Base-by-base conservation (phyloP, 2,888 invertebrate species). In the Acrocera orbiculus region DNA sequence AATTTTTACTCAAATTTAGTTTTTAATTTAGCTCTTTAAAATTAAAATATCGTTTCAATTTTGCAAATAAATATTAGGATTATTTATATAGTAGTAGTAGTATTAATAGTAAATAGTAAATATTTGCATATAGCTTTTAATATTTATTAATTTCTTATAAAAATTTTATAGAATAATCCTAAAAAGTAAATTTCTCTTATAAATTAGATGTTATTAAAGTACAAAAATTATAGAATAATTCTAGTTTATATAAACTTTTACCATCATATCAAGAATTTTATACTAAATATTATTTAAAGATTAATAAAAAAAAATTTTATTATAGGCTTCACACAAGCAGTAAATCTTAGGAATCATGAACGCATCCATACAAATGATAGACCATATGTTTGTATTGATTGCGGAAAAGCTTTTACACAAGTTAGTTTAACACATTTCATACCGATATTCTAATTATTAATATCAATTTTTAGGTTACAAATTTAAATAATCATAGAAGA, bases 361-460 rank as follows among this genome's bases (percentile, higher is more conserved):
- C 51, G 61, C 30, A 61, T 61, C 34, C 61, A 61, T 41, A 60
- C 61, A 39, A 61, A 61, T 41, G 61, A 61, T 48, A 53, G 61
- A 34, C 60, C 60, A 16, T 60, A 60, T 45, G 51, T 53, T 25
- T 60, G 61, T 42, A 48, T 53, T 31, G 61, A 61, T 42, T 61
- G 61, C 39, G 61, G 61, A 37, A 61, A 61, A 44, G 58, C 59
- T 16, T 61, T 61, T 43, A 61, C 61, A 13, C 61, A 61, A 48
- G 53, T 54, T 11, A n/a, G n/a, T n/a, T n/a, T n/a, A n/a, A n/a
- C n/a, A n/a, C n/a, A n/a, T n/a, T n/a, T 26, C 5, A 13, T 16
- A 17, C 17, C 5, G 17, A 17, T 11, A 5, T 17, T 17, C 7
- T 17, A 17, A 16, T n/a, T 23, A 8, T 27, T 14, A 9, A 14